Base-by-base conservation (phyloP, 2,113 vertebrate species). In the Mellivora capensis region DNA sequence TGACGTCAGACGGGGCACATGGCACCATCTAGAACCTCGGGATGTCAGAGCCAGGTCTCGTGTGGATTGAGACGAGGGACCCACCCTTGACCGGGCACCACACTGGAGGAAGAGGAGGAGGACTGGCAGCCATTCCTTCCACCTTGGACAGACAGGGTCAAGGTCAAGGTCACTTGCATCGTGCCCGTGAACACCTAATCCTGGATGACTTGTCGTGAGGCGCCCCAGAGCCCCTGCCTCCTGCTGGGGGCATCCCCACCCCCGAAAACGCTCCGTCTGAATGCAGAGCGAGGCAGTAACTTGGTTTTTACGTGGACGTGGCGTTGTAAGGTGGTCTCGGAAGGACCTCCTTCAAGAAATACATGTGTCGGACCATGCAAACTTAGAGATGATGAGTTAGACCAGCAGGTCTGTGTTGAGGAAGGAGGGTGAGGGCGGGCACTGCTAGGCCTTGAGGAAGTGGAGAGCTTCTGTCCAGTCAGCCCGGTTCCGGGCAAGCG, bases 151-250 rank as follows among this genome's bases (percentile, higher is more conserved):
- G 39, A 54, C 5, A 0, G 1, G 76, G 34, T 39, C 79, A 2
- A 61, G n/a, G 7, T n/a, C 49, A 49, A 27, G 29, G 29, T 57
- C 44, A 0, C 77, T 34, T 86, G 2, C 61, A 1, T 12, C 3
- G 27, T 7, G 44, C 89, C 42, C 7, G 8, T 3, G 59, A 69
- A 34, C 39, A 34, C 52, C 42, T 20, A 13, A 74, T 42, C 57
- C 39, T 0, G 0, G 37, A 25, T 3, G 0, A 12, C 42, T 27
- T 18, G 34, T 9, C 1, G 1, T 1, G 9, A 52, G 57, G 42
- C 18, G 31, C 57, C 37, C 29, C 4, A 0, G 15, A 44, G 39
- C 2, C 37, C 12, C 59, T 5, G 27, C 31, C 42, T 71, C 23
- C 84, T 27, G 9, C 77, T 44, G 1, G 42, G 34, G 31, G 8